phyloP scores from a whole-genome alignment of 2,888 invertebrate genomes.

The Cecidostiba fungosa region DNA sequence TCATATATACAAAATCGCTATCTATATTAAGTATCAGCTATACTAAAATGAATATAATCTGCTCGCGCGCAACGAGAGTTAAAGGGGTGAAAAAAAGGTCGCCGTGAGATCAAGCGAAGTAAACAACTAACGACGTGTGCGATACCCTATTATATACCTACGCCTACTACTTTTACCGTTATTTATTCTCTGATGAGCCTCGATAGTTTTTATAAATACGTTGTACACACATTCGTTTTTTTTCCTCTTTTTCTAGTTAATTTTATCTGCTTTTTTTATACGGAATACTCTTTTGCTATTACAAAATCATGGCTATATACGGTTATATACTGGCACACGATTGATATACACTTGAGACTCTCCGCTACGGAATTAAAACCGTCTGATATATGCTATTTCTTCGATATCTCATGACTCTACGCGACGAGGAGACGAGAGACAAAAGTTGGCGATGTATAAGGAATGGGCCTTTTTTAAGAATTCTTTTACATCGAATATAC shows the following conservation, averaged over 20 bases:
- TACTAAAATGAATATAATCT: background rate
- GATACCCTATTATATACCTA: background rate
- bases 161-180: slow-evolving; percentile 11
- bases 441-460: background rate
- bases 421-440: background rate
- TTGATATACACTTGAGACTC: background rate
- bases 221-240: background rate
- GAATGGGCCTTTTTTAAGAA: background rate
- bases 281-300: slow-evolving; percentile 14
- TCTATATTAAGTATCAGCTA: background rate
- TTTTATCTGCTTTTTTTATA: background rate
- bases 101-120: slow-evolving; percentile 22
- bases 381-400: background rate
- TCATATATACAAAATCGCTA: background rate
- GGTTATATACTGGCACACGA: background rate
- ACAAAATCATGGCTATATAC: slow-evolving; percentile 6
- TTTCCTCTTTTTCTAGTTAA: background rate
- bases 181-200: background rate
- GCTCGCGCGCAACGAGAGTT: background rate
- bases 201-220: background rate
- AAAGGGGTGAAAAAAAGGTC: background rate
- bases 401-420: background rate
- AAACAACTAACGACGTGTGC: slow-evolving; percentile 1
- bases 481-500: background rate
- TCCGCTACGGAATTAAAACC: slow-evolving; percentile 35